Percentiles rank a stretch among this genome's conserved stretches.
These are phyloP conservation scores for Mimas tiliae DNA, from an alignment of 2,888 invertebrate genomes.

Conservation along the genomic window DNA sequence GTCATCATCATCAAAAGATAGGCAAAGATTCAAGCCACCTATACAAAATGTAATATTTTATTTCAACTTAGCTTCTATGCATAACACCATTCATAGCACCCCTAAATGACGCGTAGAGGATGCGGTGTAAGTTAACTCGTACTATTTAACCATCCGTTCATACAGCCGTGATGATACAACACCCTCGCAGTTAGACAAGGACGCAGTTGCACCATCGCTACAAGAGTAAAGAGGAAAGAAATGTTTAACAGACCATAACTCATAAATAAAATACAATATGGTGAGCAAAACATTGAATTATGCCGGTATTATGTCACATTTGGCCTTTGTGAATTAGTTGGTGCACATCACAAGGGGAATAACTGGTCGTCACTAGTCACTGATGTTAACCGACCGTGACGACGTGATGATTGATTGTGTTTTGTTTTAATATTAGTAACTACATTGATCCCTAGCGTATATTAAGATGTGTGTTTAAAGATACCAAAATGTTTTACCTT, in stretches of 20 bases:
- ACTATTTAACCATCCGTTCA: conserved; percentile 83
- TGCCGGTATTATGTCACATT: conserved; percentile 85
- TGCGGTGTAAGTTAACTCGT: conserved; percentile 83
- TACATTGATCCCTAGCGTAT: not conserved
- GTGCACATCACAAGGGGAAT: conserved; percentile 64
- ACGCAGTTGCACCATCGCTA: conserved; percentile 47
- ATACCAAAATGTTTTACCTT: not conserved
- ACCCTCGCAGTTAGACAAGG: conserved; percentile 66
- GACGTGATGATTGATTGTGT: conserved; percentile 12
- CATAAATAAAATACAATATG: conserved; percentile 86
- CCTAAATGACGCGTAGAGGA: conserved; percentile 80
- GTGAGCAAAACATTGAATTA: conserved; percentile 86
- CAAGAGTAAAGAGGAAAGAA: conserved; percentile 55
- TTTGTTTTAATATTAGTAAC: not conserved
- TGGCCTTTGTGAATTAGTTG: conserved; percentile 84
- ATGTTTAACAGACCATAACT: conserved; percentile 78
- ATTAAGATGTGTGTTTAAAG: not conserved
- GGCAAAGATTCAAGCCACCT: too few relatives aligned
- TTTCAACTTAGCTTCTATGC: conserved; percentile 32
- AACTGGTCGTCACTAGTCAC: conserved; percentile 66
- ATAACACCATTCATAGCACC: conserved; percentile 64
- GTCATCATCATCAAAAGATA: not conserved
- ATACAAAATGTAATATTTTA: not conserved
- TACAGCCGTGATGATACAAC: conserved; percentile 73
- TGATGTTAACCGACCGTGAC: conserved; percentile 63